Evolutionary conservation across 2,113 vertebrate genomes (phyloP), one percentile per base, ranked within the genome.

Genomic region (Acinonyx jubatus): DNA sequence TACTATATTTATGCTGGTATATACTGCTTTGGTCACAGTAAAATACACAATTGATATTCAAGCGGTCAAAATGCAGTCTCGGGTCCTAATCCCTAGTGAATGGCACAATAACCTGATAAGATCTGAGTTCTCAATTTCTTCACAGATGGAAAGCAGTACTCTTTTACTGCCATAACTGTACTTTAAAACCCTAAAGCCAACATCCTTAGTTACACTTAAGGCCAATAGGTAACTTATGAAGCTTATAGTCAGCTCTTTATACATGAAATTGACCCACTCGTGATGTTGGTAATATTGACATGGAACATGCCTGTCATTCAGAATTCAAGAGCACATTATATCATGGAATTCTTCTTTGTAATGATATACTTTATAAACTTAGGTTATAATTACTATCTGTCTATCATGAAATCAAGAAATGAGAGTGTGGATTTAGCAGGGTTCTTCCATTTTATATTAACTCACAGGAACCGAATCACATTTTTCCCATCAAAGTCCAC

Each of bases 171-270:
- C 45, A 89, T 69, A 96, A 82, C 55, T 91, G 82, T 23, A 76
- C 55, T 97, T 92, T 84, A 86, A 96, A 97, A 95, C 38, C 15
- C 80, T 80, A 48, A 74, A 80, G 80, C 25, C 91, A 88, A 74
- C 10, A 63, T 61, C 29, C 86, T 83, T 68, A 50, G 57, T 81
- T 81, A 93, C 33, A 79, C 79, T 57, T 69, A 83, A 92, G 86
- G 41, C 21, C 66, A 97, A 92, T 21, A 96, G 31, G 73, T 97
- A 79, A 89, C 27, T 66, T 89, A 86, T 36, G 16, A 93, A 83
- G 68, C 48, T 57, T 69, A 94, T 50, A 55, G 74, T 89, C 65
- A 82, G 29, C 48, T 86, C 89, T 71, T 38, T 76, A 85, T 66
- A 71, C 27, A 74, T 2, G 18, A 95, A 83, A 85, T 68, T 55